phyloP scores from a whole-genome alignment of 2,113 vertebrate genomes.

The Chinchilla lanigera region DNA sequence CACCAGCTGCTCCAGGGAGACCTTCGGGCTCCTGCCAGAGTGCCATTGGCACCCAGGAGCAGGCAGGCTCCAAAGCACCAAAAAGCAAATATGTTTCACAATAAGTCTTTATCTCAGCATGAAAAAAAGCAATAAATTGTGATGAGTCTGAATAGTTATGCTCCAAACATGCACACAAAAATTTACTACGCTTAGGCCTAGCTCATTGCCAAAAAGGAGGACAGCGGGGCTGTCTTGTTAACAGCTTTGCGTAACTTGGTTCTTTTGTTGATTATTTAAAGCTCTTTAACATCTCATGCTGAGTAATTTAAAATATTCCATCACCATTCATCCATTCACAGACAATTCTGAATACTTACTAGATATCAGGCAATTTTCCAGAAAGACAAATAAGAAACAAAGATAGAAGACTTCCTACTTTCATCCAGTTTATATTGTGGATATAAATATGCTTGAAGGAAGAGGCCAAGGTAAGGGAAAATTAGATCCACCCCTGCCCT shows the following conservation, averaged over 20 bases:
- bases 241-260: background rate
- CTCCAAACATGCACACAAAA: slow-evolving; percentile 40
- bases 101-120: slow-evolving; percentile 72
- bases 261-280: slow-evolving; percentile 27
- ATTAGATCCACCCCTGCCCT: background rate
- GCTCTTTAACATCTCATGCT: background rate
- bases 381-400: background rate
- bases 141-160: slow-evolving; percentile 56
- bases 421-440: background rate
- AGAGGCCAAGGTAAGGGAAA: background rate
- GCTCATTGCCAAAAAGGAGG: slow-evolving; percentile 47
- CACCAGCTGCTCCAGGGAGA: slow-evolving; percentile 83
- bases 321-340: background rate
- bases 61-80: slow-evolving; percentile 60
- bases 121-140: slow-evolving; percentile 67
- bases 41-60: slow-evolving; percentile 74
- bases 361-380: background rate
- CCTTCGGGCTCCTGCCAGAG: slow-evolving; percentile 79
- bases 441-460: background rate
- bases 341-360: background rate
- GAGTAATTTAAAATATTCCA: background rate
- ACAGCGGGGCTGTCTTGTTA: background rate
- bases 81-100: slow-evolving; percentile 65
- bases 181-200: slow-evolving; percentile 18
- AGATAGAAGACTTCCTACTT: background rate